Evolutionary conservation across 1,140 invertebrate genomes (phyloP), one percentile per base, ranked within the genome.

Genomic region (Brachionus manjavacas): DNA sequence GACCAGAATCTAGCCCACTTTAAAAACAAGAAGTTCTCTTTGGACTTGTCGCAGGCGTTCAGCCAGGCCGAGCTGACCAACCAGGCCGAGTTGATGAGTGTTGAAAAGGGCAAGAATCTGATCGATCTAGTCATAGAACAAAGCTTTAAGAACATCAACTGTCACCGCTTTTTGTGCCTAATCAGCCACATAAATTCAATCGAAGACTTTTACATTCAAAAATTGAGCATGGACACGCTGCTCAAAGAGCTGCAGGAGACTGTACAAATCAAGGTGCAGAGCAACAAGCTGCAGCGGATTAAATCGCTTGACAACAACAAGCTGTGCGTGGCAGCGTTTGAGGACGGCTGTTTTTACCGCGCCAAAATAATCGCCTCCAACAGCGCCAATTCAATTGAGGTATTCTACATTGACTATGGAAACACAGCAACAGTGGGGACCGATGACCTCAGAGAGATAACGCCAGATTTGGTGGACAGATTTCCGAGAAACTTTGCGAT

Each of bases 201-300:
- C 4, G 41, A 81, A 64, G 64, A 60, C 39, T 81, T 81, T 66
- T 81, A 81, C 20, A n/a, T 81, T 14, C 79, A 81, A 81, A 64
- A 64, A 64, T 1, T 25, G 12, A 46, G 64, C 12, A 43, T 41
- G 20, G 52, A 60, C 2, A 4, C 2, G 28, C 28, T 81, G n/a
- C 20, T 81, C n/a, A 25, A 64, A 41, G 49, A 81, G 52, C 39
- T 81, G 11, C 79, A 81, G n/a, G 79, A 60, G 11, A 68, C 52
- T n/a, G 64, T 81, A 3, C 79, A 81, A 35, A 6, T 39, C 11
- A 64, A 81, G n/a, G 52, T 46, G 6, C 39, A 39, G 12, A 35
- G 8, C 12, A 41, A 60, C 16, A 81, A 64, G 39, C 52, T 81
- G 8, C 35, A 41, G 20, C 16, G 8, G 2, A 25, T 64, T 12